Evolutionary conservation across 2,113 vertebrate species (phyloP), one percentile per base, ranked within the genome.

Genomic region (Haplochromis burtoni): DNA sequence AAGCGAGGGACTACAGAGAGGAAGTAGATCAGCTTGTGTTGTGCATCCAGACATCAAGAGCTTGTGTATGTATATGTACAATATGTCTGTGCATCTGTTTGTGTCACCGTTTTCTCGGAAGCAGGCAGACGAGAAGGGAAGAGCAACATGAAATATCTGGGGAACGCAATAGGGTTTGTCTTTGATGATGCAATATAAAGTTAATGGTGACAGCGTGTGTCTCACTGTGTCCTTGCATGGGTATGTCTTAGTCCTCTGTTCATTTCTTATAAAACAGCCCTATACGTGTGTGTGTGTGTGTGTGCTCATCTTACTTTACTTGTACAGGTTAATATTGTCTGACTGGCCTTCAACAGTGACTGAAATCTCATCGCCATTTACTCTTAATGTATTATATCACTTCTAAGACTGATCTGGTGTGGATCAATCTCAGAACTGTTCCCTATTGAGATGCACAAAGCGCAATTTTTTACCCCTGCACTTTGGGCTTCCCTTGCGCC

Each of bases 151-250:
- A 86, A 68, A 87, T 57, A 85, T 88, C 90, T 86, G 87, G 85
- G 88, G 84, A 92, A 82, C 47, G 63, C 54, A 86, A 71, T 54
- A 42, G 26, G 54, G 53, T 55, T 86, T 85, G 82, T 90, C 86
- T 94, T 94, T 93, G 87, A 94, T 95, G 94, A 93, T 87, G 94
- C 76, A 95, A 92, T 51, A 68, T 21, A 35, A 38, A 86, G 88
- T 86, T 90, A 57, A 82, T 57, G 80, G 61, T 80, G 66, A 86
- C 42, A 71, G 61, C 61, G 24, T 82, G 66, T 89, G 47, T 82
- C 68, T 66, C 73, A 49, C n/a, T 57, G 71, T n/a, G 24, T 59
- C 78, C 21, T 26, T 81, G 24, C 73, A 63, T 84, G 16, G 10
- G 19, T 29, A 78, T 78, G 45, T 51, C 73, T 78, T 51, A 33